phyloP scores from a whole-genome alignment of 30 jellyfish, hydroid and myxozoan genomes.

The Sanderia malayensis region DNA sequence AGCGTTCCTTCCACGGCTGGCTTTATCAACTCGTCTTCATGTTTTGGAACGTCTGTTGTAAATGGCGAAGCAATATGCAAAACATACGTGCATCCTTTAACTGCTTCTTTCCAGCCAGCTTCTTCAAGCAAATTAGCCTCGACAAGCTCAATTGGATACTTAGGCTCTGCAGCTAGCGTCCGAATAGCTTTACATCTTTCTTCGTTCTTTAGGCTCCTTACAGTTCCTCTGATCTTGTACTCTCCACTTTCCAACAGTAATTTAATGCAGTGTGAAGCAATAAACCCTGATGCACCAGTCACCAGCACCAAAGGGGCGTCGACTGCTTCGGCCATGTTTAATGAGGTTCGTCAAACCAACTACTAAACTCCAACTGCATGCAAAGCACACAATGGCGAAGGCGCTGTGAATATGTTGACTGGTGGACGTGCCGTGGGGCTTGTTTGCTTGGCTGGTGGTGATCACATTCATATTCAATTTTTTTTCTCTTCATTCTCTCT shows the following conservation, averaged over 20 bases:
- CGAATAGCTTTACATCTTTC: constrained; percentile 30
- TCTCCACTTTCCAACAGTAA: constrained; percentile 45
- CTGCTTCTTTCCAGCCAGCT: constrained; percentile 51
- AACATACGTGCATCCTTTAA: constrained; percentile 52
- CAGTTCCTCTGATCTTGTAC: constrained; percentile 39
- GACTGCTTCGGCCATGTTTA: constrained; percentile 46
- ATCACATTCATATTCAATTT: no score
- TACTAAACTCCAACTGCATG: no score
- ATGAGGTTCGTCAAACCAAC: no score
- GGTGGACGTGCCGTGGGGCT: no score
- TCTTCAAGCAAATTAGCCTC: constrained; percentile 51
- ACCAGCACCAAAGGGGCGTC: constrained; percentile 56
- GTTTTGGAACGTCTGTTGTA: constrained; percentile 12
- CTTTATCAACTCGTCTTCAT: constrained; percentile 38
- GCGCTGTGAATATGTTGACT: no score
- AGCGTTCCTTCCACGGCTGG: constrained; percentile 62
- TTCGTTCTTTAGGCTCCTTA: constrained; percentile 44
- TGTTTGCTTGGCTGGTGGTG: no score
- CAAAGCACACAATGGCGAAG: no score
- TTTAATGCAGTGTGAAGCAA: constrained; percentile 43
- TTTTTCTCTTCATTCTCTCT: no score
- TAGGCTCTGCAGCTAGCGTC: constrained; percentile 20
- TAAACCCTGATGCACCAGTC: constrained; percentile 56
- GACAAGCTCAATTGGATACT: constrained; percentile 41
- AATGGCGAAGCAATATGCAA: constrained; percentile 59